These are phyloP conservation scores for Prunella fulvescens DNA, from an alignment of 2,113 vertebrate genomes.

Conservation along the genomic window DNA sequence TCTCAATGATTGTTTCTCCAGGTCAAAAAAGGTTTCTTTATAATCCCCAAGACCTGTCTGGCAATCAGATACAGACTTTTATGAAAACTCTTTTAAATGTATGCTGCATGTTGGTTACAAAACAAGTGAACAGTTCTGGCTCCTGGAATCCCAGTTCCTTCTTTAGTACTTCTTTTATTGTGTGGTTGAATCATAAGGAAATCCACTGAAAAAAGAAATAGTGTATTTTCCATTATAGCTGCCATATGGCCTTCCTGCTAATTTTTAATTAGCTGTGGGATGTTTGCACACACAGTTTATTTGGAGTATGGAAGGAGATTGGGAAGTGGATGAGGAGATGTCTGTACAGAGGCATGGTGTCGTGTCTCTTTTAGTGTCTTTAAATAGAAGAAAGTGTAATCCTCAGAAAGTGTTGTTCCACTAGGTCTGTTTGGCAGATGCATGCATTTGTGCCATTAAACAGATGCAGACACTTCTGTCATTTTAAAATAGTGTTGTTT, in stretches of 20 bases:
- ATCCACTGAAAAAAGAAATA: not conserved
- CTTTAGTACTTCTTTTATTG: not conserved
- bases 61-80: not conserved
- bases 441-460: slow-evolving; percentile 6
- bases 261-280: not conserved
- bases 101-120: not conserved
- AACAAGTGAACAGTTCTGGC: not conserved
- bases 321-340: not conserved
- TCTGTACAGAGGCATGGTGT: not conserved
- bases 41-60: not conserved
- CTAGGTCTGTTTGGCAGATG: slow-evolving; percentile 32
- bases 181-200: not conserved
- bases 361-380: not conserved
- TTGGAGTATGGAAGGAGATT: not conserved
- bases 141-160: not conserved
- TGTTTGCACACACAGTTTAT: not conserved
- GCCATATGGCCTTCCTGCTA: not conserved
- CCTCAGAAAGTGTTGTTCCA: not conserved
- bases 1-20: not conserved
- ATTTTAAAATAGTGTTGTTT: not conserved
- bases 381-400: not conserved
- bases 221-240: not conserved
- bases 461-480: not conserved
- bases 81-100: not conserved
- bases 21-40: not conserved